These are phyloP conservation scores for Tetraneura akinire DNA, from an alignment of 1,140 invertebrate species.

Conservation along the genomic window DNA sequence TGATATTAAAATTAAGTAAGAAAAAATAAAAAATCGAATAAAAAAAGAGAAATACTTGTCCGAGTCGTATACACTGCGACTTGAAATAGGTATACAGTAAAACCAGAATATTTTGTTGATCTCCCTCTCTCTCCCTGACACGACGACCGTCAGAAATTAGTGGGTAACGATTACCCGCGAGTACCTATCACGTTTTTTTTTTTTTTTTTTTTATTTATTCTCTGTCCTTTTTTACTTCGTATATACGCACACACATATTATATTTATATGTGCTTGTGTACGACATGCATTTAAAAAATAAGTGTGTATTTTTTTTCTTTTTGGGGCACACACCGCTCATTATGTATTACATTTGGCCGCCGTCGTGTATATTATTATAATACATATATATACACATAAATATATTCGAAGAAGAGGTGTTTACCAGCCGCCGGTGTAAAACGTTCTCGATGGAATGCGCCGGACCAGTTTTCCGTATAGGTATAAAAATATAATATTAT, in stretches of 20 bases:
- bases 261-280: neutral
- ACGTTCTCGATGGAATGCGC: conserved; percentile 22
- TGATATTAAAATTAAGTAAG: neutral
- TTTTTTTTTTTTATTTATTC: neutral
- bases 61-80: neutral
- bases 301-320: conserved; percentile 29
- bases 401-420: conserved; percentile 9
- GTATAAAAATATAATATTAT: no score
- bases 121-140: neutral
- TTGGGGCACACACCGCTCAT: conserved; percentile 26
- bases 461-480: conserved; percentile 32
- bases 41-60: conserved; percentile 4
- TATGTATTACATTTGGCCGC: neutral
- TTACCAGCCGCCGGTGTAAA: conserved; percentile 1
- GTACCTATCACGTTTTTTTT: conserved; percentile 11
- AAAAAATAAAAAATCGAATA: neutral
- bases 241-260: no score
- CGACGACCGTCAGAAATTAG: conserved; percentile 11
- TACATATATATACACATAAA: neutral
- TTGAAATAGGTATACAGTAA: neutral
- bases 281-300: conserved; percentile 14
- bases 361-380: neutral
- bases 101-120: neutral
- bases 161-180: conserved; percentile 25
- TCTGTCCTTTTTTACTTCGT: neutral